Conservation (phyloP, 2,113 vertebrate genomes). For the Mixornis gularis region DNA sequence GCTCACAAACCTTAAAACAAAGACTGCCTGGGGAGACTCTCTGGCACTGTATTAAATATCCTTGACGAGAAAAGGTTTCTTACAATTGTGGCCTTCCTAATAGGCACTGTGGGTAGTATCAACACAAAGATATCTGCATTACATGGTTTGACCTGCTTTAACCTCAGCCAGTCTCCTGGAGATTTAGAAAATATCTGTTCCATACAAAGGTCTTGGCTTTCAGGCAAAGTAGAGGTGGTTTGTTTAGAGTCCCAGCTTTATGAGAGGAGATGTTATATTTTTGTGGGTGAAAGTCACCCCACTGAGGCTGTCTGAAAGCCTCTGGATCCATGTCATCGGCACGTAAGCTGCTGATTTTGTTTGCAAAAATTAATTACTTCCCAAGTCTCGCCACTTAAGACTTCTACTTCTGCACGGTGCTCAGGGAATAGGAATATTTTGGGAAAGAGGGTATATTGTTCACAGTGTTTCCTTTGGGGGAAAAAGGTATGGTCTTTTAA, state of each 20-base stretch:
- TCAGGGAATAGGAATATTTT: not conserved
- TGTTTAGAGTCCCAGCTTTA: not conserved
- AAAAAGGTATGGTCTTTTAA: not conserved
- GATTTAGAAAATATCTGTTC: slow-evolving; percentile 11
- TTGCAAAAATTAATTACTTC: not conserved
- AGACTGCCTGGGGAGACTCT: slow-evolving; percentile 21
- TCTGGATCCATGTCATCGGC: not conserved
- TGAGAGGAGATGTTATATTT: not conserved
- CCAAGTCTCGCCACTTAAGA: not conserved
- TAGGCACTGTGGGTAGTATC: not conserved
- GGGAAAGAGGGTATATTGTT: not conserved
- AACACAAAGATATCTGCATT: slow-evolving; percentile 25
- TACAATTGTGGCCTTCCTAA: slow-evolving; percentile 13
- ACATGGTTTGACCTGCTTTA: slow-evolving; percentile 19
- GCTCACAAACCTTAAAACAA: slow-evolving; percentile 27
- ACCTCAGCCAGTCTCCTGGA: slow-evolving; percentile 25
- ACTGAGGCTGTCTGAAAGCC: not conserved
- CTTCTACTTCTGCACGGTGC: not conserved
- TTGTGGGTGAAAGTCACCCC: not conserved
- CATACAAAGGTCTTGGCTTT: not conserved
- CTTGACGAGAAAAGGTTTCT: slow-evolving; percentile 12
- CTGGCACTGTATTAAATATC: slow-evolving; percentile 23
- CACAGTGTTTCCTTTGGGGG: not conserved
- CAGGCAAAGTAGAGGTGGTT: not conserved
- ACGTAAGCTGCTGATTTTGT: not conserved